Percentiles rank a stretch among this genome's conserved stretches.
These are phyloP conservation scores for Lasioglossum vierecki DNA, from an alignment of 2,888 invertebrate genomes.

Conservation along the genomic window DNA sequence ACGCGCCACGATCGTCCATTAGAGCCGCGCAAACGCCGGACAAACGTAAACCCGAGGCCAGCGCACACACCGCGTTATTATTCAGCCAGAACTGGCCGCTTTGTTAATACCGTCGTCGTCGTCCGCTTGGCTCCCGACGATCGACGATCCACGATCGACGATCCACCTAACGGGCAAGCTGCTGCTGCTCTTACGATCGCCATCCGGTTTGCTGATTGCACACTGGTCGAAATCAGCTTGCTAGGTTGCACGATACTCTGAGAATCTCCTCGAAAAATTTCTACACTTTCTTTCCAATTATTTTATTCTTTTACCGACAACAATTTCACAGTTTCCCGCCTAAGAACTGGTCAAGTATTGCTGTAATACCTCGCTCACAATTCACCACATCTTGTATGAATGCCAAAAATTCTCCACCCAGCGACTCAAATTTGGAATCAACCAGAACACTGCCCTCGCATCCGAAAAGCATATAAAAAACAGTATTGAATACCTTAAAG, in stretches of 20 bases:
- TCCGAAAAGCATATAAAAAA: no score
- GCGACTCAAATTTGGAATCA: no score
- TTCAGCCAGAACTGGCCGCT: slow-evolving; percentile 66
- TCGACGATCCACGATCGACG: background rate
- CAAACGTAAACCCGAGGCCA: slow-evolving; percentile 59
- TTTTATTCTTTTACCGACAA: background rate
- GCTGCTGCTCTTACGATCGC: slow-evolving; percentile 28
- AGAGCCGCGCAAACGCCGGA: slow-evolving; percentile 65
- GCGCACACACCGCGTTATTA: slow-evolving; percentile 63
- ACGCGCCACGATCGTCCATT: slow-evolving; percentile 68
- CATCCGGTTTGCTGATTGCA: slow-evolving; percentile 51
- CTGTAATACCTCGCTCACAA: no score
- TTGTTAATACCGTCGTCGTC: slow-evolving; percentile 46
- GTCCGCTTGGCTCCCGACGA: background rate
- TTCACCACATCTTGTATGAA: no score
- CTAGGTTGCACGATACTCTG: background rate
- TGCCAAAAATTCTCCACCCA: no score
- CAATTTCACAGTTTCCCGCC: no score
- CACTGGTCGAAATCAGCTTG: background rate
- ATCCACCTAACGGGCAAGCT: background rate
- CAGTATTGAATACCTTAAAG: no score
- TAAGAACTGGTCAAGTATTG: no score
- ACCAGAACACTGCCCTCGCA: no score
- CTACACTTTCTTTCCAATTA: background rate
- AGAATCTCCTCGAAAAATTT: background rate